Conservation (phyloP, 2,113 vertebrate species). For the Actenoides hombroni region DNA sequence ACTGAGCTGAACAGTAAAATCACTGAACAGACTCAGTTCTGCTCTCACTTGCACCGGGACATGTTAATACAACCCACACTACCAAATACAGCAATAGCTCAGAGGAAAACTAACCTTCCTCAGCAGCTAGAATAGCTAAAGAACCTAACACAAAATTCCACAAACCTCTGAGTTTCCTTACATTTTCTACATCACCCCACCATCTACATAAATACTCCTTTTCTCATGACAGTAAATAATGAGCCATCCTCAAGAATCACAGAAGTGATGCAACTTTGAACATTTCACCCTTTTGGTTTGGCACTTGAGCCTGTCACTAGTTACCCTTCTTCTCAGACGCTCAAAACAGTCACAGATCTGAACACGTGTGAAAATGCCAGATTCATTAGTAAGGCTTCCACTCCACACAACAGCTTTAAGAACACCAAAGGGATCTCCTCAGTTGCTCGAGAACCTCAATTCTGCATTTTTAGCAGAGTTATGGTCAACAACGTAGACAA, state of each 20-base stretch:
- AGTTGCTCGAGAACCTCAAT: not conserved
- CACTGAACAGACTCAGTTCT: too few relatives aligned
- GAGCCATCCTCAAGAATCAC: not conserved
- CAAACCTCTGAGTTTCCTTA: not conserved
- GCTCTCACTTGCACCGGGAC: too few relatives aligned
- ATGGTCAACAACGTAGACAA: rapidly evolving
- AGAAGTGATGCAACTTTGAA: not conserved
- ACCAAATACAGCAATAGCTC: not conserved
- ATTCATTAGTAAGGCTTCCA: not conserved
- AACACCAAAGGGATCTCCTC: not conserved
- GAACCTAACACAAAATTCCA: not conserved
- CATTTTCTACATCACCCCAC: not conserved
- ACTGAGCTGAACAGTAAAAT: too few relatives aligned
- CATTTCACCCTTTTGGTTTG: not conserved
- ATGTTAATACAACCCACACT: not conserved
- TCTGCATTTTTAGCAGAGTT: not conserved
- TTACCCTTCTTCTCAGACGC: not conserved
- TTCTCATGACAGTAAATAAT: not conserved
- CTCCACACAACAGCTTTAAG: not conserved
- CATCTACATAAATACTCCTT: not conserved
- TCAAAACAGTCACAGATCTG: not conserved
- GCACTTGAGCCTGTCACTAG: not conserved
- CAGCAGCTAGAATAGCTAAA: too few relatives aligned
- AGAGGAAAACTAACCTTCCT: not conserved
- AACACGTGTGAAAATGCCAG: not conserved